phyloP scores from a whole-genome alignment of 2,113 vertebrate genomes.

The Alectura lathami region DNA sequence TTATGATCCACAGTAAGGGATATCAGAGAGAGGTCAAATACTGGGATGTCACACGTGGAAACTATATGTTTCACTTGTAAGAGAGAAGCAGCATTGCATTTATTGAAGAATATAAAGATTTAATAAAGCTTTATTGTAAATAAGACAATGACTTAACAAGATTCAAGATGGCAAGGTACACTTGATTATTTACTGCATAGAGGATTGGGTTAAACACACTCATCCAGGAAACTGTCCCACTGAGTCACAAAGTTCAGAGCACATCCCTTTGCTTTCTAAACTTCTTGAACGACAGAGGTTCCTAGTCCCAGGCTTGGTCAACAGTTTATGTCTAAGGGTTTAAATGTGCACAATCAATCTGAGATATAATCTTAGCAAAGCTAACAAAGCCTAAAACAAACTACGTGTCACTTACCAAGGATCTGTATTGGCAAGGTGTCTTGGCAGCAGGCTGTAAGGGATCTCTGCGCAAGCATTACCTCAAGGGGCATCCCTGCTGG shows the following conservation, averaged over 20 bases:
- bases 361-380: neutral
- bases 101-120: neutral
- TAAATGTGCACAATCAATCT: neutral
- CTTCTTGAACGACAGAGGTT: neutral
- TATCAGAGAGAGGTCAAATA: neutral
- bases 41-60: neutral
- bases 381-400: neutral
- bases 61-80: neutral
- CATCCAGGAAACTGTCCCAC: neutral
- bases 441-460: neutral
- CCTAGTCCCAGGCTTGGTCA: neutral
- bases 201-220: neutral
- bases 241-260: neutral
- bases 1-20: neutral
- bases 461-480: neutral
- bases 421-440: neutral
- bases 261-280: neutral
- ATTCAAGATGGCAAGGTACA: neutral
- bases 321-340: neutral
- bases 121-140: neutral
- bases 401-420: neutral
- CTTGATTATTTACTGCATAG: neutral
- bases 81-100: neutral
- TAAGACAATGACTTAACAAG: neutral
- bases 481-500: neutral